A percentile compares a stretch with the other conserved stretches of the same genome.
phyloP scores from a whole-genome alignment of 2,113 vertebrate species.

The Sturnus vulgaris region DNA sequence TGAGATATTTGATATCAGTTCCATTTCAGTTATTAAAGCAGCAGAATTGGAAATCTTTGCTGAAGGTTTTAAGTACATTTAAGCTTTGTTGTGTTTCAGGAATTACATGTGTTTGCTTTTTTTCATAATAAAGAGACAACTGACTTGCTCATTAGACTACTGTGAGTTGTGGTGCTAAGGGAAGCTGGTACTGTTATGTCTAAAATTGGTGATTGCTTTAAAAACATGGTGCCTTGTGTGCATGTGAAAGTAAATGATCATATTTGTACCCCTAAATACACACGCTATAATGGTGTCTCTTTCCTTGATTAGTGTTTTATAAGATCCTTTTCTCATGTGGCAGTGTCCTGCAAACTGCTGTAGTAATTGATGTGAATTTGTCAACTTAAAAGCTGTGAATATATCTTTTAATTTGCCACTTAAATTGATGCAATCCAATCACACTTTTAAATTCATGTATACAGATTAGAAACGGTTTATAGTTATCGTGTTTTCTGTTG shows the following conservation, averaged over 20 bases:
- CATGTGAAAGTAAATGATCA: neutral
- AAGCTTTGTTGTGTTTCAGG: neutral
- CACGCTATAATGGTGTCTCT: neutral
- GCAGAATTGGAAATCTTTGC: neutral
- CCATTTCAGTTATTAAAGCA: neutral
- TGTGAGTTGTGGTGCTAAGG: fast-evolving
- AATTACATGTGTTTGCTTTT: neutral
- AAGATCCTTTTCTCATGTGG: neutral
- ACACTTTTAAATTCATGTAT: neutral
- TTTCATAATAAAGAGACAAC: neutral
- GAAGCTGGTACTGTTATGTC: neutral
- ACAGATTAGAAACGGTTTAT: neutral
- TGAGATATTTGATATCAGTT: neutral
- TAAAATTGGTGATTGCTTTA: neutral
- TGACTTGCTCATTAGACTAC: neutral
- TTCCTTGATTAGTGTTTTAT: neutral
- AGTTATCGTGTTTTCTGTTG: neutral
- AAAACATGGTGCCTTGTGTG: neutral
- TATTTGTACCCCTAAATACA: neutral
- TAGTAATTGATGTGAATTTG: neutral
- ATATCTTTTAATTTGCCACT: neutral
- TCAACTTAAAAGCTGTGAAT: neutral
- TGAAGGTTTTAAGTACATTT: neutral
- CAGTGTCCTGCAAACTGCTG: neutral
- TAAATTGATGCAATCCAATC: neutral